A percentile compares a stretch with the other conserved stretches of the same genome.
Evolutionary conservation across 1,140 invertebrate genomes (phyloP).

Genomic region (Drosophila serrata): DNA sequence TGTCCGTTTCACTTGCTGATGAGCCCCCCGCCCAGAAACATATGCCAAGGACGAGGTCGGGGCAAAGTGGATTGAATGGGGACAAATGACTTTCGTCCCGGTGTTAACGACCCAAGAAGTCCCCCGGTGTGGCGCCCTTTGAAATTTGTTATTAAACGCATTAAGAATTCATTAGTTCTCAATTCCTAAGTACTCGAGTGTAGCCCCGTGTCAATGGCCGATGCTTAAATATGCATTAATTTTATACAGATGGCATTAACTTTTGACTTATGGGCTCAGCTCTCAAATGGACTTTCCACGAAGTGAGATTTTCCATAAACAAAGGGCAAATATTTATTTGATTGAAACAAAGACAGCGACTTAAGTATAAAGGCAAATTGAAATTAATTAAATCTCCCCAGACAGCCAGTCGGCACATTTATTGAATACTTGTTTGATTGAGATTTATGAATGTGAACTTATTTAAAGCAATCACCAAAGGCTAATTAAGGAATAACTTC

Average conservation of each 20-base stretch:
- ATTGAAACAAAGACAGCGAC: conserved; percentile 29
- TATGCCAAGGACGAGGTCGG: conserved; percentile 14
- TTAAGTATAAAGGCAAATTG: conserved; percentile 4
- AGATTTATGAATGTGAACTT: neutral
- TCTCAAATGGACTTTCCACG: conserved; percentile 25
- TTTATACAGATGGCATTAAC: conserved; percentile 58
- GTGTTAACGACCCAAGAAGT: conserved; percentile 49
- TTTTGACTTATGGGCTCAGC: conserved; percentile 28
- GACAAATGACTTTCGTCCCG: conserved; percentile 62
- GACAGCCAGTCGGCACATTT: too few relatives aligned
- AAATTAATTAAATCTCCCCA: conserved; percentile 19
- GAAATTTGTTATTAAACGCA: conserved; percentile 65
- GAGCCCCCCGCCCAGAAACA: conserved; percentile 25
- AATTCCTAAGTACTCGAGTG: conserved; percentile 2
- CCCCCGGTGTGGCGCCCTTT: conserved; percentile 24
- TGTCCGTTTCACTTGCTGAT: conserved; percentile 57
- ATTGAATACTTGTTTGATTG: neutral
- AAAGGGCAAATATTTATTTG: conserved; percentile 35
- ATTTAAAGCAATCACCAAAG: neutral
- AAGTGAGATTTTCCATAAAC: conserved; percentile 38
- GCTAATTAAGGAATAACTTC: neutral
- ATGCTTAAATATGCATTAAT: conserved; percentile 76
- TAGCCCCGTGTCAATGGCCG: conserved; percentile 32
- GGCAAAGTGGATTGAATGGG: conserved; percentile 23
- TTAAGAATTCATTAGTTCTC: conserved; percentile 74